Evolutionary conservation across 2,888 invertebrate genomes (phyloP).

Genomic region (Dynastes tityus): DNA sequence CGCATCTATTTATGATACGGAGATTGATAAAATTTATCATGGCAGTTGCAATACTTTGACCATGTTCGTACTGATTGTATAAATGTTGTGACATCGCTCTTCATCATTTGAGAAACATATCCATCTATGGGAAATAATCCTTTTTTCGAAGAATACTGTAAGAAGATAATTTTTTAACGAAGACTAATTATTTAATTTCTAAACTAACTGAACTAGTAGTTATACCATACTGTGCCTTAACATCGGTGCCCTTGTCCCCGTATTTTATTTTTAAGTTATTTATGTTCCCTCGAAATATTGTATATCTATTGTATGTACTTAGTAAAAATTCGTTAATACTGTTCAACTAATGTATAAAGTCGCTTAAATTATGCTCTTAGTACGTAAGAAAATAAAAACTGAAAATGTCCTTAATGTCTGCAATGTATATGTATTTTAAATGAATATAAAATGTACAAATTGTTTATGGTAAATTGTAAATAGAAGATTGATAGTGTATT

Average conservation of each 20-base stretch:
- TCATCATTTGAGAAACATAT: not conserved
- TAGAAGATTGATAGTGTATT: constrained; percentile 37
- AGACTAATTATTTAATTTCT: constrained; percentile 42
- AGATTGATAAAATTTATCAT: not conserved
- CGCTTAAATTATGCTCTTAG: constrained; percentile 43
- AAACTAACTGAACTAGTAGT: constrained; percentile 13
- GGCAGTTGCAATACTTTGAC: not conserved
- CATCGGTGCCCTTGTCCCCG: constrained; percentile 9
- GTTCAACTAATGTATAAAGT: constrained; percentile 43
- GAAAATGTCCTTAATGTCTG: constrained; percentile 32
- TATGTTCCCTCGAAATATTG: constrained; percentile 34
- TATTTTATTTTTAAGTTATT: constrained; percentile 40
- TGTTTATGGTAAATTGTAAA: constrained; percentile 45
- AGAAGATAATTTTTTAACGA: constrained; percentile 21
- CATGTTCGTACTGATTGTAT: not conserved
- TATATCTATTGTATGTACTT: constrained; percentile 41
- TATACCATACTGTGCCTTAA: constrained; percentile 33
- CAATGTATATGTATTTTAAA: constrained; percentile 34
- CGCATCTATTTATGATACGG: no score
- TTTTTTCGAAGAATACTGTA: not conserved
- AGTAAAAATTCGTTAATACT: constrained; percentile 39
- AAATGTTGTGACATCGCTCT: not conserved
- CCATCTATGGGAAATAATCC: not conserved
- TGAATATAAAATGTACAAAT: constrained; percentile 31
- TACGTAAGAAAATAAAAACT: constrained; percentile 1